Percentiles rank a stretch among this genome's conserved stretches.
These are phyloP conservation scores for Meloe dianella DNA, from an alignment of 2,888 invertebrate genomes.

Conservation along the genomic window DNA sequence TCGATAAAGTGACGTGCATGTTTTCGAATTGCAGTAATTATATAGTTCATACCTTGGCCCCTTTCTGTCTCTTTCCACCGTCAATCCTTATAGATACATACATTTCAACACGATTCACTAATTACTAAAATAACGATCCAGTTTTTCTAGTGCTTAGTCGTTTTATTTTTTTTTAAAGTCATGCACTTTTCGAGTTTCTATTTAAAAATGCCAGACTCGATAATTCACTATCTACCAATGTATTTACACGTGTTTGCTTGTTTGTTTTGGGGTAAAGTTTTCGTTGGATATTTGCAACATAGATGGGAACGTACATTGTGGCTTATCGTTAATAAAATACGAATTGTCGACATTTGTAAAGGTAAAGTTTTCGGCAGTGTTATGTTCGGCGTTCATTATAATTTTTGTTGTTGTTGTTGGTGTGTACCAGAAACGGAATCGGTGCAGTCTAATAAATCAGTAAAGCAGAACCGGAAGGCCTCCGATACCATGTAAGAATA, in stretches of 20 bases:
- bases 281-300: background rate
- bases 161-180: background rate
- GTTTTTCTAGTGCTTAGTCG: no score
- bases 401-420: slow-evolving; percentile 41
- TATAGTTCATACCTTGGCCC: background rate
- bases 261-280: background rate
- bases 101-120: background rate
- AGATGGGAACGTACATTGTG: background rate
- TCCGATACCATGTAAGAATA: slow-evolving; percentile 42
- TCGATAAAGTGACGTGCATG: background rate
- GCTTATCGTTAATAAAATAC: slow-evolving; percentile 5
- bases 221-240: background rate
- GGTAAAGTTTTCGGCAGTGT: background rate
- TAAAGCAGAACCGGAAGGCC: slow-evolving; percentile 42
- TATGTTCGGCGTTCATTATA: slow-evolving; percentile 26
- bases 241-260: background rate
- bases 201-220: background rate
- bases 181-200: background rate
- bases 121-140: background rate
- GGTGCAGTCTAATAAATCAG: slow-evolving; percentile 55
- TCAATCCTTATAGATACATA: background rate
- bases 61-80: background rate
- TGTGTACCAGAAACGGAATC: slow-evolving; percentile 46
- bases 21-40: background rate
- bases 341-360: background rate